Base-by-base conservation (phyloP, 2,888 invertebrate genomes). In the Rotaria magnacalcarata region DNA sequence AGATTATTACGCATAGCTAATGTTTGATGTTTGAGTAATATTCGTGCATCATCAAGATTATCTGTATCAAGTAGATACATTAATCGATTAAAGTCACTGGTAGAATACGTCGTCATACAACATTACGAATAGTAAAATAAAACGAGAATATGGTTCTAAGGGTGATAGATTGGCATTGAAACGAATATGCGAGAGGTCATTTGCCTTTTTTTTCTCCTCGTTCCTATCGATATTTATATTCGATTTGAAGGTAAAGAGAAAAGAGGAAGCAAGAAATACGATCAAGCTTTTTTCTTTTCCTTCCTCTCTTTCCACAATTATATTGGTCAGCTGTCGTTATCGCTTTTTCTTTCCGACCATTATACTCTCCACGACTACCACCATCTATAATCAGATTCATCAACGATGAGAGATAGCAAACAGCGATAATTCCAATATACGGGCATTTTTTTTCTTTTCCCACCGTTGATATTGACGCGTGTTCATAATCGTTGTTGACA, bases 161-260 rank as follows among this genome's bases (percentile, higher is more conserved):
- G 52, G 67, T 67, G 34, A 67, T 67, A 67, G 67, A 67, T 67
- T 67, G 67, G 67, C 67, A 67, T 67, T 67, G 67, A 67, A 67
- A 67, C 34, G 34, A 67, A 67, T 67, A 67, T 41, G 67, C 2
- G 34, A 34, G 67, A 67, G 67, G 67, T 67, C 67, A 67, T 67
- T 67, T 19, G 67, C 34, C 34, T 41, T 67, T 67, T 27, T 24
- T 34, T 34, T 16, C 19, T 54, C 2, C 16, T 67, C 34, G 16
- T 67, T 34, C 34, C 67, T 16, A 34, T 14, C 27, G 34, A 67
- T 67, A 67, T 67, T 67, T 67, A 67, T 67, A 67, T 67, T 34
- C 67, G 67, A 27, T 67, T 67, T 67, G 67, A 34, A 67, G 34
- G 67, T 16, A 34, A 67, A 34, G 67, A 67, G 67, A 67, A 67